These are phyloP conservation scores for Heliconius hermathena DNA, from an alignment of 1,140 invertebrate species.

Conservation along the genomic window DNA sequence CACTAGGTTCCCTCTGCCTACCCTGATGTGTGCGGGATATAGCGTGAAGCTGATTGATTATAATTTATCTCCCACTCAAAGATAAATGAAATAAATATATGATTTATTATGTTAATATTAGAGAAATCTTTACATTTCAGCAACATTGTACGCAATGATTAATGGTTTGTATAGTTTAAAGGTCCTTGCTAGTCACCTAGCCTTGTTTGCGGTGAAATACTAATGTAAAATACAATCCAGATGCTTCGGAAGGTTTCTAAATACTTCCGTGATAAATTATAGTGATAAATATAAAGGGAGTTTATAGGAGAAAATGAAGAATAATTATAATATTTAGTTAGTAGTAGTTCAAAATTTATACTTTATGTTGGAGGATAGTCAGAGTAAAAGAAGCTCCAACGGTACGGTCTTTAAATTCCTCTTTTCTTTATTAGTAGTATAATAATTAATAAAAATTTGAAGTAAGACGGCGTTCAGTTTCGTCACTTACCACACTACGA, in stretches of 20 bases:
- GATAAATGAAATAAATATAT: neutral
- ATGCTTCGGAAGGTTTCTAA: neutral
- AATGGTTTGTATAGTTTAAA: conserved; percentile 8
- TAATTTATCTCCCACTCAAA: neutral
- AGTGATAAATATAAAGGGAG: neutral
- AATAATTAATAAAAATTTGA: too few relatives aligned
- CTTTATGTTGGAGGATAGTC: too few relatives aligned
- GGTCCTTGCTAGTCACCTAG: neutral
- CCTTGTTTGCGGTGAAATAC: neutral
- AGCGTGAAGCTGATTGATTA: too few relatives aligned
- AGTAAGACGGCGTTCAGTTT: too few relatives aligned
- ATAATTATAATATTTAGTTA: neutral
- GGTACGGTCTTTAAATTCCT: too few relatives aligned
- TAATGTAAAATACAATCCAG: neutral
- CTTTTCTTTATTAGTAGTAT: too few relatives aligned
- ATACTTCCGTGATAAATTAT: neutral
- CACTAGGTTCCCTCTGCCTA: too few relatives aligned
- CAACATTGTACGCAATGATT: conserved; percentile 4
- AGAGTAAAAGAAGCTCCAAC: too few relatives aligned
- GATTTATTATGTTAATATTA: neutral
- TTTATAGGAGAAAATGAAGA: too few relatives aligned
- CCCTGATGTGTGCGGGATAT: too few relatives aligned
- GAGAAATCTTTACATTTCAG: neutral
- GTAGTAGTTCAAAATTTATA: too few relatives aligned
- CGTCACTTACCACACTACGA: too few relatives aligned